Evolutionary conservation across 2,888 invertebrate species (phyloP), one percentile per base, ranked within the genome.

Genomic region (Idaea dimidiata): DNA sequence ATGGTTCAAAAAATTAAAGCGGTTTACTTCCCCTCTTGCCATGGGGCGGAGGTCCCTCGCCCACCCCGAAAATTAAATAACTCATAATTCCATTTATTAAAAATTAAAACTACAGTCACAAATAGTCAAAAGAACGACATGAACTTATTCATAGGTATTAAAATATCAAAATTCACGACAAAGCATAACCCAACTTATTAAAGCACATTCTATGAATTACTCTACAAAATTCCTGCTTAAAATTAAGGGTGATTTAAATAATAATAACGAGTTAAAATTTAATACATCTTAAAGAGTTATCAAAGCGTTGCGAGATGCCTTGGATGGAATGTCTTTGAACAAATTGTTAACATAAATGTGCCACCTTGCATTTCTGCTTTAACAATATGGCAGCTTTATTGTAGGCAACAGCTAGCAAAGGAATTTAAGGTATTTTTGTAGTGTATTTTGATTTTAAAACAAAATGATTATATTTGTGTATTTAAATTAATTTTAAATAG

Each of bases 271-370:
- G 59, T 57, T 64, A 75, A 77, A 80, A 84, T 82, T 72, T 69
- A 65, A 77, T 76, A 70, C 75, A 80, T 82, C 82, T 83, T 79
- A 85, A 87, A 84, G 88, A 86, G 88, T 89, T 89, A 89, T 82
- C 86, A 89, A 88, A 89, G 90, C 88, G 81, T 80, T 78, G 77
- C 82, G 73, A 69, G 72, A 75, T 69, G 70, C 70, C 66, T 73
- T 72, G 71, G 56, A 66, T 62, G 76, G 90, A 89, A 92, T 91
- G 81, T 86, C 86, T 91, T 91, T 90, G 88, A 80, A 77, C 74
- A 85, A 87, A 88, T 90, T 79, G 83, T 83, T 85, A 69, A 78
- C 83, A 84, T 86, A 74, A 79, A 71, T 76, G 72, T 68, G 76
- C 83, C 81, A 77, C 75, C 79, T 80, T 78, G 83, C 80, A 85